Base-by-base conservation (phyloP, 2,888 invertebrate genomes). In the Dolichopus griseipennis region DNA sequence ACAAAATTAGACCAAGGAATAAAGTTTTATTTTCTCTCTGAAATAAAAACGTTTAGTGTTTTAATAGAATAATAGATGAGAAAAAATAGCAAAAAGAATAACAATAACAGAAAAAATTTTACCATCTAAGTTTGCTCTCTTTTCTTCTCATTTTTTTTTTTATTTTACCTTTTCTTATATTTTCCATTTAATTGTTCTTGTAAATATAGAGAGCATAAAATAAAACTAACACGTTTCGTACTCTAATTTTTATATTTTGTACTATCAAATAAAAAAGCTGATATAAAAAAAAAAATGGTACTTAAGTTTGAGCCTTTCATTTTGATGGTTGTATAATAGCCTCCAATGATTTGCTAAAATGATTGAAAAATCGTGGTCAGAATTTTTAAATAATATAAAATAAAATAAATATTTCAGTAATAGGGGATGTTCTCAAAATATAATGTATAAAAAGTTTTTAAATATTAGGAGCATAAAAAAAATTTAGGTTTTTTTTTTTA, bases 341-440 rank as follows among this genome's bases (percentile, higher is more conserved):
- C n/a, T 18, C 52, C 52, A 64, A 64, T 64, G 64, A 34, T 34
- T 64, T 37, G 37, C n/a, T 64, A 34, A 34, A 64, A 64, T 64
- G 64, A 64, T 64, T 64, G 64, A 37, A 64, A 64, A 64, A 64
- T 64, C 64, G 64, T 64, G 64, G 37, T 20, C 21, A 34, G 64
- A 33, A 64, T 64, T 10, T 9, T 64, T 37, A 37, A 64, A 64
- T 34, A 34, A 20, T 64, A 41, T 41, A 12, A 41, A 27, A n/a
- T n/a, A n/a, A n/a, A 27, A 5, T 27, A 27, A 27, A 27, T 5
- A 5, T 27, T n/a, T 27, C 27, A 27, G 27, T 27, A 27, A 27
- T 27, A 27, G 27, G 27, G 27, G 27, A 27, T 27, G 27, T 27
- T 27, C 27, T 27, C 27, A 27, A n/a, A n/a, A 27, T 27, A 27